Conservation (phyloP, 2,113 vertebrate genomes). For the Hiodon tergisus region DNA sequence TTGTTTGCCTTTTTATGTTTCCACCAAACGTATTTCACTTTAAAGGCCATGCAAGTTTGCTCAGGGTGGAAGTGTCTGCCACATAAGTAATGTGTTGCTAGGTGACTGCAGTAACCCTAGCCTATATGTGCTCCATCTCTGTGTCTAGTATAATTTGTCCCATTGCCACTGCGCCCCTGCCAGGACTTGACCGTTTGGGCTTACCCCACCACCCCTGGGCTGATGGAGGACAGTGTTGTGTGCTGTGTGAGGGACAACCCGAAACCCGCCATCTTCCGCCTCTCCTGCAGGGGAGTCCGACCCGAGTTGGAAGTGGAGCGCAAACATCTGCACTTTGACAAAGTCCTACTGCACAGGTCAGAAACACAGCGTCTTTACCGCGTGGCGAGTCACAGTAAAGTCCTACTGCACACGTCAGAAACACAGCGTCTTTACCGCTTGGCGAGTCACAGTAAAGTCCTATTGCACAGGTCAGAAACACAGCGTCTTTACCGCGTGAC, state of each 20-base stretch:
- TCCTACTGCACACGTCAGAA: background rate
- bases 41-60: no score
- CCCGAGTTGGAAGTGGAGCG: constrained; percentile 75
- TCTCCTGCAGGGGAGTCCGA: constrained; percentile 76
- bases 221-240: constrained; percentile 75
- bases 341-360: constrained; percentile 74
- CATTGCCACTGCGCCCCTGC: background rate
- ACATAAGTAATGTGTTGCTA: no score
- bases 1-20: background rate
- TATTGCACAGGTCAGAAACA: no score
- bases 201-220: constrained; percentile 71
- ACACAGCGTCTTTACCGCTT: background rate
- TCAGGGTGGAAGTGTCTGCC: no score
- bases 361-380: constrained; percentile 15
- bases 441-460: background rate
- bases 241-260: constrained; percentile 79
- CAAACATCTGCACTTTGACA: constrained; percentile 70
- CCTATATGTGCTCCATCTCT: no score
- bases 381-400: background rate
- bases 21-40: background rate
- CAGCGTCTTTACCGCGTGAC: no score
- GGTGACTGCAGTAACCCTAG: no score
- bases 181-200: constrained; percentile 80
- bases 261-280: constrained; percentile 58
- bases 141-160: background rate